Percentiles rank a stretch among this genome's conserved stretches.
Conservation (phyloP, 2,797 vertebrate genomes). For the Nasua narica region DNA sequence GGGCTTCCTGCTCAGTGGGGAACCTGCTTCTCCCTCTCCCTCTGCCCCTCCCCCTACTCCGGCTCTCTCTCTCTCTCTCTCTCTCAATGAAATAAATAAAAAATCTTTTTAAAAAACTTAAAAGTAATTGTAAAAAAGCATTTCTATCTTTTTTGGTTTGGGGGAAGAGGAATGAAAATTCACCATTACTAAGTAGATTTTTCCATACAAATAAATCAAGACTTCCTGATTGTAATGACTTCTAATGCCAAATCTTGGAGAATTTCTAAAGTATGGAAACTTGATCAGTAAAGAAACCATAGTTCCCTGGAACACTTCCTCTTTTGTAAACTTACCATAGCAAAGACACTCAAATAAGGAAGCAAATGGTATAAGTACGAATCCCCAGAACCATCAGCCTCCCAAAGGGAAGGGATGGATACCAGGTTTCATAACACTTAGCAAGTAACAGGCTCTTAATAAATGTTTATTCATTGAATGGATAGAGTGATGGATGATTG, state of each 20-base stretch:
- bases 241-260: neutral
- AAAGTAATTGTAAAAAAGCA: neutral
- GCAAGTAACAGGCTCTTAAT: neutral
- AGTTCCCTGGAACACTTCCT: neutral
- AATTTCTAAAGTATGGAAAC: neutral
- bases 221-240: neutral
- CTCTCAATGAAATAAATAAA: neutral
- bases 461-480: neutral
- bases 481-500: neutral
- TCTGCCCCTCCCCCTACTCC: neutral
- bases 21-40: neutral
- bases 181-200: neutral
- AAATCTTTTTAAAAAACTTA: neutral
- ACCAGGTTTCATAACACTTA: neutral
- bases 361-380: neutral
- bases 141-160: neutral
- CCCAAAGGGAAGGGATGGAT: neutral
- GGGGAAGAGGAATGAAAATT: accelerated
- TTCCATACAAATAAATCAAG: neutral
- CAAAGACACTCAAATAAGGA: neutral
- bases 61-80: neutral
- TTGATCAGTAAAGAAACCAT: neutral
- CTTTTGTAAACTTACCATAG: neutral
- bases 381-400: neutral
- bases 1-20: too few species aligned